Evolutionary conservation across 2,888 invertebrate species (phyloP).

Genomic region (Pristionchus japonicus): DNA sequence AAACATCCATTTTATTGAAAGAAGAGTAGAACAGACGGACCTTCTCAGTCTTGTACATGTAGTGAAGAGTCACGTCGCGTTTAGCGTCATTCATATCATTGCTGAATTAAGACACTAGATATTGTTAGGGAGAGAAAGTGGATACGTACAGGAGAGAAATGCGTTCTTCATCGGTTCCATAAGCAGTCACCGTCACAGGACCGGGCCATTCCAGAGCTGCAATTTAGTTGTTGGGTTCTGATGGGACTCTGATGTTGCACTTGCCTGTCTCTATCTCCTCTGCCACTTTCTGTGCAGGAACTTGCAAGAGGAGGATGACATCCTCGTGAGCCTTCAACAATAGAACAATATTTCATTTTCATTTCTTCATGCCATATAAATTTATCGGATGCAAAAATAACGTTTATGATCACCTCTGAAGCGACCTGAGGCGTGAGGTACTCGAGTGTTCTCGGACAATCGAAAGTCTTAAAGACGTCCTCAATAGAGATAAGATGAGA

Average conservation of each 20-base stretch:
- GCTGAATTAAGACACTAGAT: neutral
- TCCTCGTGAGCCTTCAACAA: neutral
- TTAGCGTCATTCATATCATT: neutral
- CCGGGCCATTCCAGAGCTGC: neutral
- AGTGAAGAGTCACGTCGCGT: neutral
- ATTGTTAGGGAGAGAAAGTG: too few relatives aligned
- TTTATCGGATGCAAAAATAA: too few relatives aligned
- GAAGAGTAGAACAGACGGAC: neutral
- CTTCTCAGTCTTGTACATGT: slow-evolving; percentile 30
- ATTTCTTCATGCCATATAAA: too few relatives aligned
- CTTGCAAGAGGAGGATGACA: neutral
- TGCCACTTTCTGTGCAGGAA: neutral
- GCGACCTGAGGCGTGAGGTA: neutral
- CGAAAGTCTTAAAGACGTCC: neutral
- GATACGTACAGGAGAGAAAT: neutral
- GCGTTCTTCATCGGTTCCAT: slow-evolving; percentile 12
- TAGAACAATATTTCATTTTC: too few relatives aligned
- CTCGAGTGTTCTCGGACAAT: neutral
- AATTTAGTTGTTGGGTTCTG: neutral
- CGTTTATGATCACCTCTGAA: slow-evolving; percentile 2
- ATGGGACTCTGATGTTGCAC: neutral
- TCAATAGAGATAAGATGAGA: too few relatives aligned
- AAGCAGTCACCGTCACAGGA: neutral
- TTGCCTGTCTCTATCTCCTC: neutral
- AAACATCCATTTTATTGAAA: neutral